Base-by-base conservation (phyloP, 2,888 invertebrate genomes). In the Rhingia campestris region DNA sequence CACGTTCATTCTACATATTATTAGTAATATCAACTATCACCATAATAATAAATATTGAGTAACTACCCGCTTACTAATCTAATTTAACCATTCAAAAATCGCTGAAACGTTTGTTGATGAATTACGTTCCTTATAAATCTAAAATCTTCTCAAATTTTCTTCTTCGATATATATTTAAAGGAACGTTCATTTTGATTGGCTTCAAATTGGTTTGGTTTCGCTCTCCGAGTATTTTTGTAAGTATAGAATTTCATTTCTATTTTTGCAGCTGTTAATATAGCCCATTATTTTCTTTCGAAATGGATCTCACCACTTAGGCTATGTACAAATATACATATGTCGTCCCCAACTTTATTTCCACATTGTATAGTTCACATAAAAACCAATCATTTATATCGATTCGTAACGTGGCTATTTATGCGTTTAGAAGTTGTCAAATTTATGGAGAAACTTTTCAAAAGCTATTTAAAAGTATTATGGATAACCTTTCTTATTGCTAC, bases 241-340 rank as follows among this genome's bases (percentile, higher is more conserved):
- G 54, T 73, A 79, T 79, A 58, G 10, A 61, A 37, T 79, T 72
- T 59, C 79, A 79, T 54, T 70, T 66, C 7, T 12, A 53, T 59
- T 54, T 7, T 22, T 4, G n/a, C 59, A 73, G 66, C 45, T 54
- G 72, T 33, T 58, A 51, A 56, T 69, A 66, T 14, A 45, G 6
- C 12, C 7, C 22, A 37, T 4, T n/a, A 2, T 6, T 6, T 1
- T 4, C 6, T 14, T 9, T 67, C 9, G n/a, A 7, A 49, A 70
- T 70, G 58, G 39, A 12, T 59, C 7, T 59, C 41, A 61, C 53
- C 35, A 49, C 0, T 32, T 5, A 43, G 12, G 14, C 43, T 45
- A 6, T 0, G 10, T 12, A 10, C 6, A 12, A 10, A 4, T n/a
- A 43, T 0, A 6, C 6, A 12, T 0, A n/a, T 12, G 14, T 45